phyloP scores from a whole-genome alignment of 2,113 vertebrate species.

The Lasiurus cinereus region DNA sequence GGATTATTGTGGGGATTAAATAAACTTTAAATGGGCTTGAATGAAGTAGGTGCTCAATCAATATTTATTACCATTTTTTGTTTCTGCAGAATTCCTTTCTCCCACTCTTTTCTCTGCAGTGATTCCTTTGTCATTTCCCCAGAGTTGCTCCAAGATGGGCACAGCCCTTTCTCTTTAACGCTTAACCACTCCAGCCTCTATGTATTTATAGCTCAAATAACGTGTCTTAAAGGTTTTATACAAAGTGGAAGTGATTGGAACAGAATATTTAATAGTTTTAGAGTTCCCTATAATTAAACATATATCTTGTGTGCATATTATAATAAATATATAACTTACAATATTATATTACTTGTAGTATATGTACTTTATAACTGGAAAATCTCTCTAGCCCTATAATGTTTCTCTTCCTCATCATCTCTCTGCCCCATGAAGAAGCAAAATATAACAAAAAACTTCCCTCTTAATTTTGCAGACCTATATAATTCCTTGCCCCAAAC shows the following conservation, averaged over 20 bases:
- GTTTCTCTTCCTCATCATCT: neutral
- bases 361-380: rapidly evolving
- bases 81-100: neutral
- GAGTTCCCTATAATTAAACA: neutral
- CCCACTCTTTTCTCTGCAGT: neutral
- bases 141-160: neutral
- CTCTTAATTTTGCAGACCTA: neutral
- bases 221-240: neutral
- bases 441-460: neutral
- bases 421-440: neutral
- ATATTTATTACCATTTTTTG: rapidly evolving
- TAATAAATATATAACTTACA: neutral
- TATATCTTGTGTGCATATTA: neutral
- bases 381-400: rapidly evolving
- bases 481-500: neutral
- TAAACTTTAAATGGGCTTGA: neutral
- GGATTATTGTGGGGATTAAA: neutral
- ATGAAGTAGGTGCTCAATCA: rapidly evolving
- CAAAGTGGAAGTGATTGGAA: neutral
- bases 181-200: no score
- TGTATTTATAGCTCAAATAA: neutral
- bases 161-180: neutral
- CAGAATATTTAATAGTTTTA: neutral
- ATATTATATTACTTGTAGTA: rapidly evolving
- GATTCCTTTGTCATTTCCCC: neutral